Evolutionary conservation across 2,888 invertebrate genomes (phyloP).

Genomic region (Ectobius pallidus): DNA sequence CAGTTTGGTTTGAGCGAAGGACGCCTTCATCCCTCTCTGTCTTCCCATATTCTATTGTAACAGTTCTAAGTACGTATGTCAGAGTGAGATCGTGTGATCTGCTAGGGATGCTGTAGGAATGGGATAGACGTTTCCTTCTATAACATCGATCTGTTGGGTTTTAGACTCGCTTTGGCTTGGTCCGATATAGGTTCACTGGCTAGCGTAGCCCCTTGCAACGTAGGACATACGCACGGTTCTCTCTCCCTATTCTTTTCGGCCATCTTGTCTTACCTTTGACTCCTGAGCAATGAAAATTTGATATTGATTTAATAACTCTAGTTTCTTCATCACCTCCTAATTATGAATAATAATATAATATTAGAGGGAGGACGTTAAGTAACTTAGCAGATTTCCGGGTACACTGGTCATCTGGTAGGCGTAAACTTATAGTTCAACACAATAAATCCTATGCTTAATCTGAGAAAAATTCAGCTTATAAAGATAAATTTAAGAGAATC

Average conservation of each 20-base stretch:
- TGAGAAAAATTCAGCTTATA: no score
- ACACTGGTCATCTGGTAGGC: no score
- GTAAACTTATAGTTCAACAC: no score
- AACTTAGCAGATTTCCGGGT: no score
- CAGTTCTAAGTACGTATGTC: constrained; percentile 25
- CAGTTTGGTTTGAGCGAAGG: constrained; percentile 40
- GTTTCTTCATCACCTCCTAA: no score
- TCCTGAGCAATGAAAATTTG: no score
- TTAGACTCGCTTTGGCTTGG: constrained; percentile 18
- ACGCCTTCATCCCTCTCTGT: constrained; percentile 27
- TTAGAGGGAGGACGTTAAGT: no score
- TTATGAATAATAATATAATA: no score
- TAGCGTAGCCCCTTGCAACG: constrained; percentile 16
- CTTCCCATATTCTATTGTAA: constrained; percentile 32
- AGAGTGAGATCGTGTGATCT: neutral
- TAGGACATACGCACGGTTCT: neutral
- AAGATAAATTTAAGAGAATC: no score
- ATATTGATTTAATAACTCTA: no score
- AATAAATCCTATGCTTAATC: no score
- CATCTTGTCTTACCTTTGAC: neutral
- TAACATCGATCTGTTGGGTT: constrained; percentile 31
- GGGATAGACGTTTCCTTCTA: constrained; percentile 18
- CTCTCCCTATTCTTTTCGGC: constrained; percentile 12
- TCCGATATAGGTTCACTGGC: constrained; percentile 16
- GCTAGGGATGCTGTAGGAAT: neutral